Conservation (phyloP, 2,113 vertebrate genomes). For the Megalops atlanticus region DNA sequence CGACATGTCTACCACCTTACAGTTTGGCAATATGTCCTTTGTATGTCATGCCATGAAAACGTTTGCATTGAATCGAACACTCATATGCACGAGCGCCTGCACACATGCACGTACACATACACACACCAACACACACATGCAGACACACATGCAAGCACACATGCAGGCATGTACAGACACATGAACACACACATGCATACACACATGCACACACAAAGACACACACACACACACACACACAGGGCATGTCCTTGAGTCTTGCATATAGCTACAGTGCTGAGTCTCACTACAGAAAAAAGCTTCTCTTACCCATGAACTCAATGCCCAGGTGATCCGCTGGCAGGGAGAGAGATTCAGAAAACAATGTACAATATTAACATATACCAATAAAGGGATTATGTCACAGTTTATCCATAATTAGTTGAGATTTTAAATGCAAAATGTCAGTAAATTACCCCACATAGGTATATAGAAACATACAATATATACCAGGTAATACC, state of each 20-base stretch:
- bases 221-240: conserved; percentile 24
- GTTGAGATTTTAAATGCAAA: too few species aligned
- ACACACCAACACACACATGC: conserved; percentile 25
- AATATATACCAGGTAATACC: too few species aligned
- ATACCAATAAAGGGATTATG: background rate
- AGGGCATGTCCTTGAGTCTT: conserved; percentile 2
- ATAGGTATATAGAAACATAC: too few species aligned
- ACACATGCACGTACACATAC: background rate
- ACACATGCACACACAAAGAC: background rate
- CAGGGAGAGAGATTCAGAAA: conserved; percentile 11
- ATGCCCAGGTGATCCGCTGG: conserved; percentile 56
- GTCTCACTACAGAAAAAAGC: conserved; percentile 23
- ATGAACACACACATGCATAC: background rate
- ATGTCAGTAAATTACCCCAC: too few species aligned
- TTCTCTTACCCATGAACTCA: conserved; percentile 57
- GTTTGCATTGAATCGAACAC: too few species aligned
- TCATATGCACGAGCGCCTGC: background rate
- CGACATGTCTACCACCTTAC: too few species aligned
- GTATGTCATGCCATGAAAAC: too few species aligned
- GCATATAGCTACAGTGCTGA: background rate
- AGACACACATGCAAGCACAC: conserved; percentile 1
- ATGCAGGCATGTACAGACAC: too few species aligned
- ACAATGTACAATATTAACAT: background rate
- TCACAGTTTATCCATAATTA: too few species aligned
- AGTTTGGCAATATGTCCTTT: too few species aligned